These are phyloP conservation scores for Lucinisca nassula DNA, from an alignment of 2,888 invertebrate species.

Conservation along the genomic window DNA sequence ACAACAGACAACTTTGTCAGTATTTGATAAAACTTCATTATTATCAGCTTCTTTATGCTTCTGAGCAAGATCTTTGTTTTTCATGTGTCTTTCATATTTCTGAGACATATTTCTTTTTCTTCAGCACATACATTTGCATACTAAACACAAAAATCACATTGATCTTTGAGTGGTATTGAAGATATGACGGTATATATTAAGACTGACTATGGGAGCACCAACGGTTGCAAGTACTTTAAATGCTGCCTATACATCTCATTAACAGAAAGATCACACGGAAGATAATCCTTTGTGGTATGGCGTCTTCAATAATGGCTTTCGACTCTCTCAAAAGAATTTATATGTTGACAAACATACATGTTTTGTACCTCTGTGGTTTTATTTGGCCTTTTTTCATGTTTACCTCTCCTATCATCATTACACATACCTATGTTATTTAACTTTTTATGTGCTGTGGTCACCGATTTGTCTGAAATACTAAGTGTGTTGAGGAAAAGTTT, in stretches of 20 bases:
- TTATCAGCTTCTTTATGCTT: neutral
- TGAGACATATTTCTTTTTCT: neutral
- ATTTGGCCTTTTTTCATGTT: neutral
- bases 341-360: neutral
- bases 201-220: neutral
- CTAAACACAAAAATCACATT: constrained; percentile 35
- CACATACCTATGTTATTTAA: neutral
- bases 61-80: constrained; percentile 28
- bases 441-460: neutral
- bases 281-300: neutral
- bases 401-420: neutral
- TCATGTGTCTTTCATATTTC: constrained; percentile 30
- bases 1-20: neutral
- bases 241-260: neutral
- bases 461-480: neutral
- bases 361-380: neutral
- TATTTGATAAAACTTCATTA: neutral
- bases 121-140: constrained; percentile 22
- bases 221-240: neutral
- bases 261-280: neutral
- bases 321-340: neutral
- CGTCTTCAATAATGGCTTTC: constrained; percentile 4
- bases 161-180: constrained; percentile 43
- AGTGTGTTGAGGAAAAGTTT: neutral
- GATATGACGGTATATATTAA: constrained; percentile 12